These are phyloP conservation scores for Callospermophilus lateralis DNA, from an alignment of 2,113 vertebrate species.

Conservation along the genomic window DNA sequence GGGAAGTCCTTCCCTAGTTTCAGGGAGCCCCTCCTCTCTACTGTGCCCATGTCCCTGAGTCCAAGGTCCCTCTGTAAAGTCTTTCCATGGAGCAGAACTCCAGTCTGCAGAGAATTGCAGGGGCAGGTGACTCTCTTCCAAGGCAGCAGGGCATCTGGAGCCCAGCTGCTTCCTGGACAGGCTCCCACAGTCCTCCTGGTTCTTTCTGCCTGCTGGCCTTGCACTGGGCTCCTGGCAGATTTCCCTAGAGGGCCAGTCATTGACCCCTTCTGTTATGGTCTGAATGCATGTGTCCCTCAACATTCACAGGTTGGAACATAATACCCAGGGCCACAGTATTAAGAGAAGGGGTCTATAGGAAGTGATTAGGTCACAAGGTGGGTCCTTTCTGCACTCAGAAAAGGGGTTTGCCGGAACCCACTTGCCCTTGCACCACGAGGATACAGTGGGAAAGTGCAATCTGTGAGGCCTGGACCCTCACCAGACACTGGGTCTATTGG, in stretches of 20 bases:
- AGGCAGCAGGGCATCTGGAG: background rate
- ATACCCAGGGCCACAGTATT: background rate
- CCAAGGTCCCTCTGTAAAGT: background rate
- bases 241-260: background rate
- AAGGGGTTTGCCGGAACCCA: accelerated
- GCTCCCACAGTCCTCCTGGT: too few species aligned
- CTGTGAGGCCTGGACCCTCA: background rate
- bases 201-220: background rate
- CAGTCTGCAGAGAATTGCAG: background rate
- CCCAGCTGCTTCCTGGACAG: background rate
- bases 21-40: background rate
- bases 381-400: background rate
- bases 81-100: background rate
- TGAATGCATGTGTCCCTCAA: background rate
- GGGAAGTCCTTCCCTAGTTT: background rate
- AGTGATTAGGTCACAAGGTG: background rate
- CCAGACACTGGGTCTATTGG: background rate
- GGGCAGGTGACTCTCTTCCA: background rate
- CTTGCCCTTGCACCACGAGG: background rate
- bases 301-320: background rate
- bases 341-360: background rate
- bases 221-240: background rate
- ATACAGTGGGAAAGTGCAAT: too few species aligned
- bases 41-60: too few species aligned
- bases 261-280: background rate